Base-by-base conservation (phyloP, 2,113 vertebrate genomes). In the Protobothrops mucrosquamatus region DNA sequence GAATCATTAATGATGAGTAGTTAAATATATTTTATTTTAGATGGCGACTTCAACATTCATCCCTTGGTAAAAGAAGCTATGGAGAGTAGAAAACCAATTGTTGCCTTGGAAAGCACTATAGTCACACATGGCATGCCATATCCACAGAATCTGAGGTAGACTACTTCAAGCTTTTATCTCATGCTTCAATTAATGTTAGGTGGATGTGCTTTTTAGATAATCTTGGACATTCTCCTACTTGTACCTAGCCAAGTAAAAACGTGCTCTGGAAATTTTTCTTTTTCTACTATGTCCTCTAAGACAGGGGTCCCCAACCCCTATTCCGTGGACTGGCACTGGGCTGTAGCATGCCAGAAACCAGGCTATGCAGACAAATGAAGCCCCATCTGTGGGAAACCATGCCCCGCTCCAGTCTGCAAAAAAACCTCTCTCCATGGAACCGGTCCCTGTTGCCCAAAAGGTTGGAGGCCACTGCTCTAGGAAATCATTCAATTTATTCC, bases 71-170 rank as follows among this genome's bases (percentile, higher is more conserved):
- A 97, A 26, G 96, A 98, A 94, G 98, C 99, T 1, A n/a, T 99
- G 94, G 96, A 96, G 57, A 97, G 98, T 48, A 97, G 97, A 92
- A 97, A 95, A 94, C 98, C 99, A 0, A 97, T 99, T 1, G 98
- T 99, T 93, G 99, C 98, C 29, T 97, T 99, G 43, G 99, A 99
- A 96, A 99, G 98, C 94, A 98, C 98, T 2, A 98, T 99, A 85
- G 98, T 99, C 95, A 99, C 99, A 39, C 98, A 99, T 8, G 99
- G 99, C 96, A 98, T 99, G 98, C 98, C 98, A 18, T 98, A 98
- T 95, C 99, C 99, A 92, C 96, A 98, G 61, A 99, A 99, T 96
- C 93, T 99, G 94, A 99, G 98, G 99, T 99, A 74, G 29, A 24
- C 92, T 14, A 4, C 86, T 88, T 81, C 74, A 81, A 43, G 18